These are phyloP conservation scores for Syncerus caffer DNA, from an alignment of 2,797 vertebrate genomes.

Conservation along the genomic window DNA sequence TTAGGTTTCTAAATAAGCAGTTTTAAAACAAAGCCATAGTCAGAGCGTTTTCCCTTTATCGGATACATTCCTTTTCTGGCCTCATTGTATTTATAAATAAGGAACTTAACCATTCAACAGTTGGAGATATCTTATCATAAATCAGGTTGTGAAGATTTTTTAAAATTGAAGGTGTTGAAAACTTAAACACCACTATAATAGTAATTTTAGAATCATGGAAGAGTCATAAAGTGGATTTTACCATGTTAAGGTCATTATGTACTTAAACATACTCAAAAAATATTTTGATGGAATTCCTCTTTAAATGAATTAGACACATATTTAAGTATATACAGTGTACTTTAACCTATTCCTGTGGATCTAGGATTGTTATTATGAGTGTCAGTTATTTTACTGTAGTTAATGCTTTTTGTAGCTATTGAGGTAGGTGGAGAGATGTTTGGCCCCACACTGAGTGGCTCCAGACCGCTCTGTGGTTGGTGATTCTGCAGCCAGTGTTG, in stretches of 20 bases:
- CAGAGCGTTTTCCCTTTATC: neutral
- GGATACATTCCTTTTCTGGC: neutral
- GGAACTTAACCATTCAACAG: neutral
- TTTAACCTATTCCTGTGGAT: neutral
- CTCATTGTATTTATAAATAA: neutral
- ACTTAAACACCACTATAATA: neutral
- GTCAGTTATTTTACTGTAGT: neutral
- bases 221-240: neutral
- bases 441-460: neutral
- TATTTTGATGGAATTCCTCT: slow-evolving; percentile 22
- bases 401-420: neutral
- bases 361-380: neutral
- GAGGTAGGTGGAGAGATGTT: neutral
- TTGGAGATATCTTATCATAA: neutral
- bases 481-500: neutral
- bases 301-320: neutral
- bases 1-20: slow-evolving; percentile 1
- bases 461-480: neutral
- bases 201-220: neutral
- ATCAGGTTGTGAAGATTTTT: neutral
- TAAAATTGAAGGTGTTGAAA: neutral
- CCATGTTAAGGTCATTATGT: neutral
- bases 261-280: neutral
- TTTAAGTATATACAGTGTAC: neutral
- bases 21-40: slow-evolving; percentile 12